Percentiles rank a stretch among this genome's conserved stretches.
Conservation (phyloP, 2,797 vertebrate genomes). For the Cetoscarus ocellatus region DNA sequence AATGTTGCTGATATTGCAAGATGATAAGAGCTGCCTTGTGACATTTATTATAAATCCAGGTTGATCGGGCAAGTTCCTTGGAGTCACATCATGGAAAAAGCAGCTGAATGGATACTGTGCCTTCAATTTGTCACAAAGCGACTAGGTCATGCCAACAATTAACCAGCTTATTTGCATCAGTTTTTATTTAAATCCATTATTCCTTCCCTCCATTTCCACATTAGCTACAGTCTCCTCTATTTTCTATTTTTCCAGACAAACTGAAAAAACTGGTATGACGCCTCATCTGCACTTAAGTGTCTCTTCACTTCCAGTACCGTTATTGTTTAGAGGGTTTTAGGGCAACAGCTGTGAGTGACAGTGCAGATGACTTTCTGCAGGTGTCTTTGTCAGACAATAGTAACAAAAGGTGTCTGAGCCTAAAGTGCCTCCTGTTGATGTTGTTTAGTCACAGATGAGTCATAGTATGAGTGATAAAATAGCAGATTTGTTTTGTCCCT, state of each 20-base stretch:
- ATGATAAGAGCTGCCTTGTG: too few relatives aligned
- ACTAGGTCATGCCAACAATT: too few relatives aligned
- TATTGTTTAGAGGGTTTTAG: conserved; percentile 11
- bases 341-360: conserved; percentile 59
- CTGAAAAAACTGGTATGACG: neutral
- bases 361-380: neutral
- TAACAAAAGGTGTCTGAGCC: conserved; percentile 35
- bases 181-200: neutral
- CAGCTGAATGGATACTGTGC: conserved; percentile 39
- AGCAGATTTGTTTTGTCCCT: neutral
- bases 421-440: conserved; percentile 43
- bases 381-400: conserved; percentile 42
- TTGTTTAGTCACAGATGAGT: conserved; percentile 29
- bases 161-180: too few relatives aligned
- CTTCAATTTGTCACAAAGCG: neutral
- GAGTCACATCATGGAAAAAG: conserved; percentile 40
- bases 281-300: neutral
- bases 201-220: neutral
- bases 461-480: neutral
- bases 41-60: too few relatives aligned
- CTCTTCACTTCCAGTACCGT: conserved; percentile 5
- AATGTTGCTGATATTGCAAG: too few relatives aligned
- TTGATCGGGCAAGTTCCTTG: too few relatives aligned
- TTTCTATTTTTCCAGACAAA: neutral
- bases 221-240: neutral